Percentiles rank a stretch among this genome's conserved stretches.
Conservation (phyloP, 2,797 vertebrate species). For the Tangara arthus region DNA sequence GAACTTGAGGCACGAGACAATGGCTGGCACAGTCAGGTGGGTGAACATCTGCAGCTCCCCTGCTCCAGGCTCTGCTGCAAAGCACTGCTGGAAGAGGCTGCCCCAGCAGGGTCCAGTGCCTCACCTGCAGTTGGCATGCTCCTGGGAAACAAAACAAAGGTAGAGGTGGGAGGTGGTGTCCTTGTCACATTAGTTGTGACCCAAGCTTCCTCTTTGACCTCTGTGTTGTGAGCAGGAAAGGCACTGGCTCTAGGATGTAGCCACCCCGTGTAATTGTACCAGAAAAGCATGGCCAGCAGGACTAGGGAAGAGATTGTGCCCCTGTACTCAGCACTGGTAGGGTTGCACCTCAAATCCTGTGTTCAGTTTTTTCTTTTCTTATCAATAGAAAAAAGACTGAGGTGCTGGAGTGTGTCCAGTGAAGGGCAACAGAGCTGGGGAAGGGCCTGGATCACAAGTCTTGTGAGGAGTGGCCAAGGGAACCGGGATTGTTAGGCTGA, state of each 20-base stretch:
- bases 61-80: background rate
- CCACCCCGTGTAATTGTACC: background rate
- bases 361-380: background rate
- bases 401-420: rapidly evolving
- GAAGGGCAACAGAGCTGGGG: background rate
- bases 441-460: background rate
- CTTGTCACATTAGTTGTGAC: background rate
- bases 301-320: rapidly evolving
- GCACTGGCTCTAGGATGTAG: background rate
- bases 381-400: background rate
- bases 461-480: rapidly evolving
- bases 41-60: slow-evolving; percentile 37
- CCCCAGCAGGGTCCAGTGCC: background rate
- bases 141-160: background rate
- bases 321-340: rapidly evolving
- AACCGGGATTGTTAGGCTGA: rapidly evolving
- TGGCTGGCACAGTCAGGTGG: background rate
- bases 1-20: background rate
- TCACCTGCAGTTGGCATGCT: background rate
- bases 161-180: background rate
- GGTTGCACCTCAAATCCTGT: rapidly evolving
- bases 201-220: slow-evolving; percentile 16
- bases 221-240: background rate
- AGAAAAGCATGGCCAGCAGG: background rate
- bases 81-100: background rate